Percentiles rank a stretch among this genome's conserved stretches.
These are phyloP conservation scores for Monochamus saltuarius DNA, from an alignment of 1,140 invertebrate species.

Conservation along the genomic window DNA sequence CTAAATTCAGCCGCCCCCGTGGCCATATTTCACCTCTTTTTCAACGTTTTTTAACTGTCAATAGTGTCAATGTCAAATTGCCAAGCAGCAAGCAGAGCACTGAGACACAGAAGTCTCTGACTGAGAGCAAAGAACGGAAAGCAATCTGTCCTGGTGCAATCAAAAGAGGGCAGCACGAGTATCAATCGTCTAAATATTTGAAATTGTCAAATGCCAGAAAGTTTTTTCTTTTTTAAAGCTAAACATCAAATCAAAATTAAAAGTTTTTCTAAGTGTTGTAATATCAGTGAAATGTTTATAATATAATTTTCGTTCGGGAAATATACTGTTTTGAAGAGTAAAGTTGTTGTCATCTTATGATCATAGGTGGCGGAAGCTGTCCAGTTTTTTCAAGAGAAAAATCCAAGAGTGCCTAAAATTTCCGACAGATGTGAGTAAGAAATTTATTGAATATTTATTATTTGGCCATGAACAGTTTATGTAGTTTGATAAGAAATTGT, in stretches of 20 bases:
- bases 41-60: not conserved
- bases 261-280: no score
- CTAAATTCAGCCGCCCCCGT: slow-evolving; percentile 46
- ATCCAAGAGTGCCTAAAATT: slow-evolving; percentile 16
- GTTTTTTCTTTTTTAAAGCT: no score
- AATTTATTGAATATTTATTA: slow-evolving; percentile 26
- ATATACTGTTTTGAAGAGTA: no score
- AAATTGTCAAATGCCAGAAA: no score
- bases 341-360: no score
- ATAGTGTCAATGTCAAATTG: not conserved
- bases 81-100: not conserved
- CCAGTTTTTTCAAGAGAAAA: not conserved
- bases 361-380: not conserved
- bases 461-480: slow-evolving; percentile 36
- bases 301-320: no score
- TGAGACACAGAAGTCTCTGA: not conserved
- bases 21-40: slow-evolving; percentile 8
- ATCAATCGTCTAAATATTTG: no score
- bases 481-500: slow-evolving; percentile 49
- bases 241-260: no score
- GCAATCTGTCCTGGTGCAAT: not conserved
- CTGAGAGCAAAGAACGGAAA: not conserved
- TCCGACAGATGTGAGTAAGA: slow-evolving; percentile 32
- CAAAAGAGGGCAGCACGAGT: not conserved
- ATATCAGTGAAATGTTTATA: no score